Evolutionary conservation across 2,113 vertebrate species (phyloP).

Genomic region (Glaucidium brasilianum): DNA sequence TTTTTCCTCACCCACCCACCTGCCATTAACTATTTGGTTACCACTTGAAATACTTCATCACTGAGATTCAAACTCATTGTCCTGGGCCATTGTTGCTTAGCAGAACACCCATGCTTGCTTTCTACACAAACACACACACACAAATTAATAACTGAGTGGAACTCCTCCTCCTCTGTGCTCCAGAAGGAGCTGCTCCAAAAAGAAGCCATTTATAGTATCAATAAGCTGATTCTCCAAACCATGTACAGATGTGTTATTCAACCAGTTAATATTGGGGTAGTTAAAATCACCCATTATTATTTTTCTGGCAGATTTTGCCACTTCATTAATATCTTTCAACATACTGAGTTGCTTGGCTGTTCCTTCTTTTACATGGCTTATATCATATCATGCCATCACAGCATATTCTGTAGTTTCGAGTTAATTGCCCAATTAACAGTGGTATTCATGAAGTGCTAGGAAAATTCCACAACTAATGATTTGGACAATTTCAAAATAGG

Average conservation of each 20-base stretch:
- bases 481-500: slow-evolving; percentile 82
- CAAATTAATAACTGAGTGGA: slow-evolving; percentile 63
- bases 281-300: slow-evolving; percentile 78
- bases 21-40: slow-evolving; percentile 47
- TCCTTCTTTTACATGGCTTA: slow-evolving; percentile 79
- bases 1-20: slow-evolving; percentile 17
- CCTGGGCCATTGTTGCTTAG: slow-evolving; percentile 56
- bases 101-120: slow-evolving; percentile 57
- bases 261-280: slow-evolving; percentile 73
- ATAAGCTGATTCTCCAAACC: slow-evolving; percentile 74
- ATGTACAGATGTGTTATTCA: slow-evolving; percentile 76
- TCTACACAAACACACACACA: slow-evolving; percentile 66
- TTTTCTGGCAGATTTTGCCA: slow-evolving; percentile 74
- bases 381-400: slow-evolving; percentile 79
- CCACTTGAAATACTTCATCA: slow-evolving; percentile 42
- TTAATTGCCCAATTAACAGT: slow-evolving; percentile 85
- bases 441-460: slow-evolving; percentile 81
- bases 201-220: slow-evolving; percentile 71
- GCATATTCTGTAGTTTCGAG: slow-evolving; percentile 80
- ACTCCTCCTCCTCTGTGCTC: slow-evolving; percentile 60
- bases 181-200: slow-evolving; percentile 72
- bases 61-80: slow-evolving; percentile 60
- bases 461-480: slow-evolving; percentile 77
- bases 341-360: slow-evolving; percentile 74
- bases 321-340: slow-evolving; percentile 75